Evolutionary conservation across 2,797 vertebrate species (phyloP).

Genomic region (Antennarius maculatus): DNA sequence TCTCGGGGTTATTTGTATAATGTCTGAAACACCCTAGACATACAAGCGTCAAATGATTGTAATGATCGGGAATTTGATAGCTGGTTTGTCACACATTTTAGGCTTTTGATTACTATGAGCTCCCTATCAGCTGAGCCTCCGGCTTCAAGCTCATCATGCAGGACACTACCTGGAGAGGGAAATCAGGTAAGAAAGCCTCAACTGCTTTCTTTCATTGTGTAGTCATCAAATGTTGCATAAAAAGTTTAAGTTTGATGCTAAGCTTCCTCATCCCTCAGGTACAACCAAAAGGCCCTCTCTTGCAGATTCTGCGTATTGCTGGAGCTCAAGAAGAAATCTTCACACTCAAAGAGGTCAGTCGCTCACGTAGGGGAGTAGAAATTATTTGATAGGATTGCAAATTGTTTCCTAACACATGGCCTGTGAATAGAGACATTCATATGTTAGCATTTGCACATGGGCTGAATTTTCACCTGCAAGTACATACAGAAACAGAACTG

Average conservation of each 20-base stretch:
- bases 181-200: constrained; percentile 82
- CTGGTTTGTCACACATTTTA: constrained; percentile 31
- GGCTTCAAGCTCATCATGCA: constrained; percentile 83
- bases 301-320: constrained; percentile 92
- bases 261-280: constrained; percentile 75
- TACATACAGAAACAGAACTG: no score
- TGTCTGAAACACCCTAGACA: not conserved
- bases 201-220: not conserved
- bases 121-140: constrained; percentile 81
- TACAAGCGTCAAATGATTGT: not conserved
- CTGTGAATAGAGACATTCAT: no score
- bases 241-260: not conserved
- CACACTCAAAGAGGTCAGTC: constrained; percentile 91
- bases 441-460: no score
- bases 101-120: constrained; percentile 86
- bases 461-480: no score
- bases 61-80: not conserved
- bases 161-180: constrained; percentile 82
- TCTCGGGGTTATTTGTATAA: constrained; percentile 1
- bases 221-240: not conserved
- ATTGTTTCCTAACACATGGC: no score
- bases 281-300: constrained; percentile 87
- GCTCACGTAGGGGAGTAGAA: not conserved
- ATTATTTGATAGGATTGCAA: no score
- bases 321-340: constrained; percentile 93